Base-by-base conservation (phyloP, 2,888 invertebrate genomes). In the Tiphia femorata region DNA sequence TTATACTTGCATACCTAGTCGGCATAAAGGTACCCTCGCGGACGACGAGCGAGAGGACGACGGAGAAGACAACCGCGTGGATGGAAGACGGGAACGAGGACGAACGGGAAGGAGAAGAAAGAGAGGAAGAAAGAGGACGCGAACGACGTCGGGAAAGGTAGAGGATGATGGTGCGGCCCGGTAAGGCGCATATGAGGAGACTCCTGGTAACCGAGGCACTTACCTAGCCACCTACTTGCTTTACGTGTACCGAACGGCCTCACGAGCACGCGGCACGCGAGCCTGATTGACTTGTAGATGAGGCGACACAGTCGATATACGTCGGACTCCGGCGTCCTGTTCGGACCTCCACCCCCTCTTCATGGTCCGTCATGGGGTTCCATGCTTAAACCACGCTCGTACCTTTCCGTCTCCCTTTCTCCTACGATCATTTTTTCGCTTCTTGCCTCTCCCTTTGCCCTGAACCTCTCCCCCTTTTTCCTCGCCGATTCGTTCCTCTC, bases 231-330 rank as follows among this genome's bases (percentile, higher is more conserved):
- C 67, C 70, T 67, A 67, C 71, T 70, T 70, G 67, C 70, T 70
- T n/a, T 70, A 67, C 65, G 65, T 67, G 67, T 62, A 66, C 64
- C 58, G 47, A 62, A 68, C 60, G 59, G 62, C 69, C 62, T 81
- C 78, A 82, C 78, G 79, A 79, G 79, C 78, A 62, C 60, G 61
- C 67, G 73, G 73, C 82, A 82, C 82, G 82, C 82, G 76, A 82
- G 73, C 77, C 75, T 79, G 80, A 82, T 82, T 82, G 82, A 82
- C 82, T 82, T 82, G 82, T 82, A 82, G 82, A 82, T 82, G 82
- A 82, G 82, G 78, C 78, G 78, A 82, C 78, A 80, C 78, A 81
- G 80, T 79, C 81, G 78, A 81, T 82, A 77, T 75, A 69, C 68
- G 58, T 67, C 64, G 58, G 55, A 52, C 51, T 58, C 62, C 29